phyloP scores from a whole-genome alignment of 2,113 vertebrate species.

The Aegithalos caudatus region DNA sequence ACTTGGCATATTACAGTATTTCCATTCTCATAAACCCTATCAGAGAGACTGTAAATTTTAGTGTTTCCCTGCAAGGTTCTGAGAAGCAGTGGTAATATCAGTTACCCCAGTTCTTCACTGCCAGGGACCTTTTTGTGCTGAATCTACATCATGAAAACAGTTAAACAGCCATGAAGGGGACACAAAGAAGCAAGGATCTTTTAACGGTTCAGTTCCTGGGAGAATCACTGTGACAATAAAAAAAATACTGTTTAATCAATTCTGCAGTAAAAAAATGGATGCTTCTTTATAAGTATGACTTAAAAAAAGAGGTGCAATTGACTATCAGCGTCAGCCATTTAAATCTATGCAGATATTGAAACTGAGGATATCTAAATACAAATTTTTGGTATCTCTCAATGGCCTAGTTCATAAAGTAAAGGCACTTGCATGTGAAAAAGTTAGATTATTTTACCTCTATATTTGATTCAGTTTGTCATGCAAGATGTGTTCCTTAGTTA shows the following conservation, averaged over 20 bases:
- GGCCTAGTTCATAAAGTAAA: background rate
- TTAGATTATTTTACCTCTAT: background rate
- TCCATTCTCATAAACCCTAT: background rate
- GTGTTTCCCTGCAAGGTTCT: background rate
- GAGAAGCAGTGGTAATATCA: background rate
- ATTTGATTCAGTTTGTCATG: background rate
- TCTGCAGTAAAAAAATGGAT: background rate
- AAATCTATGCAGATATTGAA: background rate
- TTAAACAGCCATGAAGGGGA: background rate
- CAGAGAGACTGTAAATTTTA: background rate
- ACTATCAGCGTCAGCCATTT: background rate
- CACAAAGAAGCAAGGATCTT: background rate
- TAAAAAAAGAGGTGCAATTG: background rate
- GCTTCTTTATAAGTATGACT: background rate
- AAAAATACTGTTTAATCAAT: background rate
- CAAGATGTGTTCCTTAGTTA: background rate
- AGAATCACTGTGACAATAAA: background rate
- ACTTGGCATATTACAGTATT: background rate
- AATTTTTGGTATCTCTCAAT: background rate
- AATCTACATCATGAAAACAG: background rate
- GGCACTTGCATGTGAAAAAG: background rate
- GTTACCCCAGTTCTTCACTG: background rate
- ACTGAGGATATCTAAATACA: background rate
- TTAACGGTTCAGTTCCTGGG: background rate
- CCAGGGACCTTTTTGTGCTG: background rate